Evolutionary conservation across 2,113 vertebrate genomes (phyloP), one percentile per base, ranked within the genome.

Genomic region (Anser brachyrhynchus): DNA sequence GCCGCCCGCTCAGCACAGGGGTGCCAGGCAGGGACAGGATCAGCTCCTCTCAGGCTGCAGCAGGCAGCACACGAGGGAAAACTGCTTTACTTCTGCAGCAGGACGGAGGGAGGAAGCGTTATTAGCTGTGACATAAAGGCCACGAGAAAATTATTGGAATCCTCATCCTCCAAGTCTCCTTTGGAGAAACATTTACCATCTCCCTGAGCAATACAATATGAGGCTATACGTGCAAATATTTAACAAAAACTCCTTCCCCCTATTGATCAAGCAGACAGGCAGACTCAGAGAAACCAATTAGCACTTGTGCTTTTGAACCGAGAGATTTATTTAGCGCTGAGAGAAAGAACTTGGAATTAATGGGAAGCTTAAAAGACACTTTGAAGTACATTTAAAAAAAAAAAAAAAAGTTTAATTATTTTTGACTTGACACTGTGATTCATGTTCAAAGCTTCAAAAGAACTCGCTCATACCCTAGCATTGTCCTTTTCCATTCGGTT

Each of bases 231-330:
- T 84, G 92, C 89, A 93, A 95, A 96, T 95, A 97, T 91, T 97
- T 95, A 96, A 96, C 90, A 85, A 93, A 96, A 96, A 93, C 92
- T 89, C 43, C 84, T 92, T 91, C 76, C 92, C 92, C 52, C 80
- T 88, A 91, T 79, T 97, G 96, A 96, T 94, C 92, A 94, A 62
- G 91, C 57, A 71, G 93, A 44, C 89, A 94, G 83, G 66, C 92
- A 58, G 51, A 71, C 95, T 96, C 91, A 55, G 84, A 92, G 96
- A 96, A 96, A 91, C 93, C 95, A 97, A 97, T 96, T 97, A 97
- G 89, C 87, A 87, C 89, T 71, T 65, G 75, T 31, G 96, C 96
- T 96, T 97, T 93, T 94, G 92, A 96, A 93, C 93, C 74, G 51
- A 57, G 86, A 94, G 92, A 90, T 96, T 96, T 96, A 96, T 93